Base-by-base conservation (phyloP, 2,113 vertebrate species). In the Oncorhynchus masou region DNA sequence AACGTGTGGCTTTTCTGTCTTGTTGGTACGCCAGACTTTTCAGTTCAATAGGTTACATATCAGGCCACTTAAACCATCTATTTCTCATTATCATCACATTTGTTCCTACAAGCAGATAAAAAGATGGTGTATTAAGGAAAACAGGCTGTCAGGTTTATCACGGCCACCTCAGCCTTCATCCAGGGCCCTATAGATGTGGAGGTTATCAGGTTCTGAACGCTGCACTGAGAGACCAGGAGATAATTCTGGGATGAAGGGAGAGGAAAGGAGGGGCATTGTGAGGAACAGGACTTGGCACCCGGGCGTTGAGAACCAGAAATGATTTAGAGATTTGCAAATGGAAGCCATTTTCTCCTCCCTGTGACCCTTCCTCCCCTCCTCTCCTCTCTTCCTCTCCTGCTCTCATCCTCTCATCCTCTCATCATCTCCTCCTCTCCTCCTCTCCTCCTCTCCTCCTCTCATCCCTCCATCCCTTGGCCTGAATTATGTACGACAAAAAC, bases 241-340 rank as follows among this genome's bases (percentile, higher is more conserved):
- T 20, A 48, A n/a, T 12, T 3, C 22, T 4, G 31, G 24, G 51
- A 62, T 16, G 20, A 31, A 27, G 51, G 15, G 25, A 27, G 49
- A 72, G 57, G 3, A 27, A 13, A 31, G 25, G 64, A 25, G 62
- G 78, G 66, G 68, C 78, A 65, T 79, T 75, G 64, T 62, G 27
- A 78, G 68, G 74, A 81, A 84, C 74, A 79, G 73, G 80, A 83
- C 73, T 66, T 85, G 76, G 73, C 76, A 80, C 84, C 75, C 74
- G 77, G 79, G 83, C 72, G 82, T 48, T 29, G 79, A 29, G 68
- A 70, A 79, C 78, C 74, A 90, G 88, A 83, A 91, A 91, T 91
- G 89, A 90, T 90, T 69, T 90, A 71, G 80, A 89, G 77, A 77
- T 86, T 79, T 86, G 85, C 84, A 88, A 92, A 90, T 87, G 89